A percentile compares a stretch with the other conserved stretches of the same genome.
Conservation (phyloP, 2,888 invertebrate species). For the Drosophila leonis region DNA sequence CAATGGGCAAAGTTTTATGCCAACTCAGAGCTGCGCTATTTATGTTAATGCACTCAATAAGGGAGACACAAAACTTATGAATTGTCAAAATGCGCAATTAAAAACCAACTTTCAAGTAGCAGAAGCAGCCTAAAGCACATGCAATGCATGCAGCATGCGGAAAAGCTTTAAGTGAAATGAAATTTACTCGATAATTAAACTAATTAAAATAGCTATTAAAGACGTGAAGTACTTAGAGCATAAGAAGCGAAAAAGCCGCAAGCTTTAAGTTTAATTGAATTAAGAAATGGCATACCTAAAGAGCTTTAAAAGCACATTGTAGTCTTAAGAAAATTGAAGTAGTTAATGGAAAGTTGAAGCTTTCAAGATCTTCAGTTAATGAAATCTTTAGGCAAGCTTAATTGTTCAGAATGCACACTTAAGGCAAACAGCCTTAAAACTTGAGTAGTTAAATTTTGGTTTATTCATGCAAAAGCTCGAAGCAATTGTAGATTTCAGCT, state of each 20-base stretch:
- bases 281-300: not conserved
- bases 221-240: not conserved
- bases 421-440: not conserved
- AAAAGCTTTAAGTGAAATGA: not conserved
- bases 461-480: not conserved
- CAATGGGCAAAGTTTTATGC: conserved; percentile 29
- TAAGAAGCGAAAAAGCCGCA: not conserved
- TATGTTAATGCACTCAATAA: conserved; percentile 28
- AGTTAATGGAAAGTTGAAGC: not conserved
- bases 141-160: not conserved
- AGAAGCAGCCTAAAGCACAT: not conserved
- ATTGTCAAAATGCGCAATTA: conserved; percentile 12
- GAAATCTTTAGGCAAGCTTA: not conserved
- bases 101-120: not conserved
- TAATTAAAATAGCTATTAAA: conserved; percentile 5
- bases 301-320: not conserved
- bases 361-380: not conserved
- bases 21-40: conserved; percentile 8
- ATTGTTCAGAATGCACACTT: not conserved
- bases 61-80: conserved; percentile 3
- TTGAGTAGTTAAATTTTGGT: not conserved
- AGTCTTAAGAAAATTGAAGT: not conserved
- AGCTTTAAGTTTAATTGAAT: not conserved
- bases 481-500: not conserved
- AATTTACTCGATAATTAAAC: not conserved